Evolutionary conservation across 2,113 vertebrate genomes (phyloP), one percentile per base, ranked within the genome.

Genomic region (Lepidiolamprologus cunningtoni): DNA sequence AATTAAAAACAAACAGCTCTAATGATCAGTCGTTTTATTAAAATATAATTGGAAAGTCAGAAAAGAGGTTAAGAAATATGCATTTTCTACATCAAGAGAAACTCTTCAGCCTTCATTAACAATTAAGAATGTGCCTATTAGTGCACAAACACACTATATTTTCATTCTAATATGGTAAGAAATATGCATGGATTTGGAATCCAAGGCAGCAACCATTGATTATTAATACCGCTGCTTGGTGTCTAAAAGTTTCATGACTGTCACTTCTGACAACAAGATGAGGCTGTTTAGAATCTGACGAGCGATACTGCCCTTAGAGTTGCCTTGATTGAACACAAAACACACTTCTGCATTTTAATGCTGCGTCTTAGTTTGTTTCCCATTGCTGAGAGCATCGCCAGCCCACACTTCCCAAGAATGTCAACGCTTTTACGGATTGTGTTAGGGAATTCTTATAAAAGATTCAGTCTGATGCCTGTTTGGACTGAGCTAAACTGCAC

Each of bases 361-460:
- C 16, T 4, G 4, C 50, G 26, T 80, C 57, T 88, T 17, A 83
- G 79, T 84, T 83, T 86, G 68, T 86, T 91, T 85, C 71, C 23
- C 81, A 53, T 84, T 0, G 13, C 58, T 87, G 85, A 87, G 50
- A 82, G 71, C 85, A 85, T 50, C 21, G 78, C 88, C 86, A 78
- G 86, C 21, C 40, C 61, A 35, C 83, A 82, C 68, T 89, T 80
- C 45, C 45, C 87, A 57, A 76, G 90, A 90, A 91, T 80, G 84
- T 91, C 82, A 86, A 63, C 55, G 71, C 81, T 89, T 92, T 90
- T 85, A 84, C 8, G 6, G 54, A 37, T 78, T 88, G 85, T 89
- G 83, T 92, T 93, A 84, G 81, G 87, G 85, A 66, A 83, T 84
- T 89, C 78, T 90, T 88, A 86, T 91, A 90, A 92, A 93, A 93